Conservation (phyloP, 2,113 vertebrate species). For the Tragulus kanchil region DNA sequence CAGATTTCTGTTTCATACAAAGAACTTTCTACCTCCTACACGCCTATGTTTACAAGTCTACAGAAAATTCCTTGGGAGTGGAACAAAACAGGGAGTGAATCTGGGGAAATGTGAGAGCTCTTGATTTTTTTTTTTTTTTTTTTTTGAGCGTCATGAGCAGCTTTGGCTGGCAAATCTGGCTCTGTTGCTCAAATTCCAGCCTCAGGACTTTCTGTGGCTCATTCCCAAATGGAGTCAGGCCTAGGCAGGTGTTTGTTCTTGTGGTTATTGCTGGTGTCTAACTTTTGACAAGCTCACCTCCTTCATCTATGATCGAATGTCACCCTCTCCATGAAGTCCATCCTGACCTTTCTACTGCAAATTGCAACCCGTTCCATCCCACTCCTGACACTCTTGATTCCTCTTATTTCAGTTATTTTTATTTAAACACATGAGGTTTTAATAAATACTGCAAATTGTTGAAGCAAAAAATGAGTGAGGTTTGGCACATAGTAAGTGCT, state of each 20-base stretch:
- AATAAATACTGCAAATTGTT: neutral
- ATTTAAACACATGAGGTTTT: neutral
- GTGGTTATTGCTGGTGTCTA: neutral
- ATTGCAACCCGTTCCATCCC: neutral
- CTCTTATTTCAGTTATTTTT: neutral
- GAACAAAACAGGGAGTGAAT: conserved; percentile 37
- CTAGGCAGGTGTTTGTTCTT: conserved; percentile 43
- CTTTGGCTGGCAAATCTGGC: conserved; percentile 62
- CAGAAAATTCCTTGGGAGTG: conserved; percentile 42
- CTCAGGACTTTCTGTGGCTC: conserved; percentile 48
- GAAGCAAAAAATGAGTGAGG: neutral
- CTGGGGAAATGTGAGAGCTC: conserved; percentile 39
- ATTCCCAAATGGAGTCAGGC: conserved; percentile 27
- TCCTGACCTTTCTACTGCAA: neutral
- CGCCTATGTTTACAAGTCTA: conserved; percentile 38
- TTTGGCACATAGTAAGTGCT: neutral
- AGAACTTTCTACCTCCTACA: neutral
- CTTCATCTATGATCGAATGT: neutral
- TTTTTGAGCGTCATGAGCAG: neutral
- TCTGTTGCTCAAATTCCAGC: conserved; percentile 38
- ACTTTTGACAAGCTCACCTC: neutral
- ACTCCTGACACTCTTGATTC: neutral
- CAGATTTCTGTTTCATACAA: neutral
- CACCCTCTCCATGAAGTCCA: neutral
- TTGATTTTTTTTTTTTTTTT: neutral